Evolutionary conservation across 2,888 invertebrate genomes (phyloP).

Genomic region (Mesochorus sp.): DNA sequence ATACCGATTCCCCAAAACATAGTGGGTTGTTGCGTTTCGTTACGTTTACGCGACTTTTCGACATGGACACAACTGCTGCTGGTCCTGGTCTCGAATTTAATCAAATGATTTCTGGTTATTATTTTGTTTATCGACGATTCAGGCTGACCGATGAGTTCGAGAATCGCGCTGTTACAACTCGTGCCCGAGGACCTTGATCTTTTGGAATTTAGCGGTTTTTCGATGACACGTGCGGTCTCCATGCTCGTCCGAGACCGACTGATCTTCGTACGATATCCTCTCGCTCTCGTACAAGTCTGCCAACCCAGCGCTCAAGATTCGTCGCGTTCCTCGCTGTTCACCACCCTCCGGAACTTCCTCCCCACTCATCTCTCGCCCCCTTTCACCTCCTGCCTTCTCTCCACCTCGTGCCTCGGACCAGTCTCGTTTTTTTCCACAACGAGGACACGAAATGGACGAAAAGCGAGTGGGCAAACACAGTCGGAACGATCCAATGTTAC

Average conservation of each 20-base stretch:
- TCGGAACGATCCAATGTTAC: too few species aligned
- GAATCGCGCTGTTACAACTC: background rate
- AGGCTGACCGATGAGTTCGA: background rate
- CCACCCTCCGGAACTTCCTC: constrained; percentile 16
- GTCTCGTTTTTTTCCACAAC: background rate
- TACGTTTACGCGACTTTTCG: constrained; percentile 21
- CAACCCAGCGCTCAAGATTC: constrained; percentile 20
- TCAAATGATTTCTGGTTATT: constrained; percentile 4
- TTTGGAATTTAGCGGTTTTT: constrained; percentile 33
- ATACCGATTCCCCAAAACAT: constrained; percentile 36
- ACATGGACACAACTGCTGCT: constrained; percentile 16
- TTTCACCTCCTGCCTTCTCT: constrained; percentile 16
- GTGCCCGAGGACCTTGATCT: constrained; percentile 39
- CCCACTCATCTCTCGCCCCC: constrained; percentile 7
- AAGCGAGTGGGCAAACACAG: too few species aligned
- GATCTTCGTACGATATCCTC: constrained; percentile 44
- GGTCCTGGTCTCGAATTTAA: background rate
- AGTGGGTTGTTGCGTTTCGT: constrained; percentile 24
- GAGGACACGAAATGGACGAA: background rate
- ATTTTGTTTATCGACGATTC: background rate
- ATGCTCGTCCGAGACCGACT: constrained; percentile 75
- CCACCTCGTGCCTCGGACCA: constrained; percentile 19
- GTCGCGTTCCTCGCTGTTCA: constrained; percentile 15
- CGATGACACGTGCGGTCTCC: constrained; percentile 71
- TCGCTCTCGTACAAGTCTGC: constrained; percentile 38